Percentiles rank a stretch among this genome's conserved stretches.
Evolutionary conservation across 2,797 vertebrate species (phyloP).

Genomic region (Sciaenops ocellatus): DNA sequence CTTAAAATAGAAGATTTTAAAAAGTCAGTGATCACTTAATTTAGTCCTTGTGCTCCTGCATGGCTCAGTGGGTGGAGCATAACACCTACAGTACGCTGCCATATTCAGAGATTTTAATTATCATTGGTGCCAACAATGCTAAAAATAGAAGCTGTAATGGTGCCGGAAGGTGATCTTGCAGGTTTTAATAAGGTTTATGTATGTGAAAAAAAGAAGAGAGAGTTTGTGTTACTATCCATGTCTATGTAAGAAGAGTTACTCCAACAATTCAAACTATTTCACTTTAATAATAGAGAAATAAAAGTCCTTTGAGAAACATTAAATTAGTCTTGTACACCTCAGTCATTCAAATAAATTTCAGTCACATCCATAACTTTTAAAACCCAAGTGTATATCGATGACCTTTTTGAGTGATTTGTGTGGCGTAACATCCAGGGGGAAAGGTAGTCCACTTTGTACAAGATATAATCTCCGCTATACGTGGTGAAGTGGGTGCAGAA

Average conservation of each 20-base stretch:
- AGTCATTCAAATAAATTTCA: slow-evolving; percentile 25
- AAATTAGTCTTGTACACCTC: slow-evolving; percentile 12
- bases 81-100: background rate
- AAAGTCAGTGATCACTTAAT: background rate
- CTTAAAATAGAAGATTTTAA: background rate
- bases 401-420: slow-evolving; percentile 47
- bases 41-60: background rate
- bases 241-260: background rate
- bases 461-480: slow-evolving; percentile 50
- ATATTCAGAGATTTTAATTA: slow-evolving; percentile 14
- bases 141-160: slow-evolving; percentile 2
- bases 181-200: background rate
- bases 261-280: background rate
- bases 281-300: background rate
- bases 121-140: background rate
- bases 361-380: slow-evolving; percentile 25
- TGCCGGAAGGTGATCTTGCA: slow-evolving; percentile 1
- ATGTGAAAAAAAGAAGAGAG: background rate
- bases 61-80: slow-evolving; percentile 3
- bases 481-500: slow-evolving; percentile 46
- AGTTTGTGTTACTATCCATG: background rate
- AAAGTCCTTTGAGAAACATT: slow-evolving; percentile 23
- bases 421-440: slow-evolving; percentile 19
- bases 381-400: slow-evolving; percentile 32
- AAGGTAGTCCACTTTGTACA: slow-evolving; percentile 45